A percentile compares a stretch with the other conserved stretches of the same genome.
phyloP scores from a whole-genome alignment of 1,140 invertebrate genomes.

The Apis laboriosa region DNA sequence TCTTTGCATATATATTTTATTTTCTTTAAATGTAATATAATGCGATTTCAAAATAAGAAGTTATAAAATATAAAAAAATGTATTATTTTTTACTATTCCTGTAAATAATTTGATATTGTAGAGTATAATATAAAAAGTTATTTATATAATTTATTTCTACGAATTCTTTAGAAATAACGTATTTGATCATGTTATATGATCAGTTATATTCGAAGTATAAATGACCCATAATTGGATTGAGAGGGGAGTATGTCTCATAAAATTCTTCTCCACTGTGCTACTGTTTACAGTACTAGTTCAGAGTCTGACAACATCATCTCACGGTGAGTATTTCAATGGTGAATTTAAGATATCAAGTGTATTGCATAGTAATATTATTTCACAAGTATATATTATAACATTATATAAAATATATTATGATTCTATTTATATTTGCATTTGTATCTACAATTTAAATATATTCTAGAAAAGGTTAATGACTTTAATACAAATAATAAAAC shows the following conservation, averaged over 20 bases:
- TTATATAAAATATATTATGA: neutral
- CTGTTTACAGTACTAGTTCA: constrained; percentile 63
- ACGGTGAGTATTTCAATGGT: constrained; percentile 54
- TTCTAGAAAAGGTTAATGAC: neutral
- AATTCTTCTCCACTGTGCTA: constrained; percentile 50
- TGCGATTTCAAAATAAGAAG: neutral
- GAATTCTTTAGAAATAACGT: constrained; percentile 24
- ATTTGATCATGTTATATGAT: neutral
- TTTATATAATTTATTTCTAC: neutral
- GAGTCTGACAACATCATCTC: constrained; percentile 31
- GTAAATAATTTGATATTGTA: neutral
- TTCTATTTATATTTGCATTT: neutral
- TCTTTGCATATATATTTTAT: too few relatives aligned
- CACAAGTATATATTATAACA: neutral
- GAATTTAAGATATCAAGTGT: neutral
- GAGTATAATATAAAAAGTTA: too few relatives aligned
- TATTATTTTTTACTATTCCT: neutral
- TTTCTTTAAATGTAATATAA: neutral
- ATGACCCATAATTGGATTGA: constrained; percentile 52
- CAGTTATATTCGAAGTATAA: constrained; percentile 3
- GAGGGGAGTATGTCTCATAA: constrained; percentile 65
- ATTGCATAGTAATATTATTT: neutral
- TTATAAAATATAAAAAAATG: neutral
- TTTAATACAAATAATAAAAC: too few relatives aligned
- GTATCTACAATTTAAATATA: neutral